Percentiles rank a stretch among this genome's conserved stretches.
Conservation (phyloP, 2,113 vertebrate species). For the Carassius gibelio region DNA sequence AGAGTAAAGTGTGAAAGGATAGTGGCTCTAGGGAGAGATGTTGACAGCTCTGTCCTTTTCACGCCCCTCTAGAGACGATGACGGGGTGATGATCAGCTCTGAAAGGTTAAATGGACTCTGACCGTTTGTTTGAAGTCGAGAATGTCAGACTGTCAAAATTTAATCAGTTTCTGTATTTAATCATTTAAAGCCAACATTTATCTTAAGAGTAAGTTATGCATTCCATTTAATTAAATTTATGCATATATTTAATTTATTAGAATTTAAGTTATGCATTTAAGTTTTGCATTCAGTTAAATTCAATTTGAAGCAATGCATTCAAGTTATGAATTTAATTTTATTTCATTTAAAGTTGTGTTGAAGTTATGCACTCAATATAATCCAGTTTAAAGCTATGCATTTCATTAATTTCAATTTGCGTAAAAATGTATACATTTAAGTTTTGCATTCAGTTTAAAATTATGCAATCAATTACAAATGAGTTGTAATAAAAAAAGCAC, state of each 20-base stretch:
- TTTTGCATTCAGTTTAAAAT: no score
- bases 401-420: neutral
- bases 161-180: neutral
- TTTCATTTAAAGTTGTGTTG: neutral
- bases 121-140: neutral
- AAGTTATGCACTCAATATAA: neutral
- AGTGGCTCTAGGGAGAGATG: conserved; percentile 34
- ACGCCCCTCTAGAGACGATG: conserved; percentile 33
- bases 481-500: no score
- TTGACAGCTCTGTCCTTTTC: conserved; percentile 64
- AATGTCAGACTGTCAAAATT: neutral
- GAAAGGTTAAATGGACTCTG: conserved; percentile 18
- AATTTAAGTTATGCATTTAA: neutral
- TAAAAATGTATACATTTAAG: no score
- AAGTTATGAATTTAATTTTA: neutral
- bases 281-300: neutral
- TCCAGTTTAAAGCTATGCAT: neutral
- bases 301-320: neutral
- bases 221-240: neutral
- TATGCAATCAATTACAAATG: no score
- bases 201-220: neutral
- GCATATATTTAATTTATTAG: neutral
- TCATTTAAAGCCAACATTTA: neutral
- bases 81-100: neutral
- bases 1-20: conserved; percentile 43